Conservation (phyloP, 2,888 invertebrate genomes). For the Tetranychus piercei region DNA sequence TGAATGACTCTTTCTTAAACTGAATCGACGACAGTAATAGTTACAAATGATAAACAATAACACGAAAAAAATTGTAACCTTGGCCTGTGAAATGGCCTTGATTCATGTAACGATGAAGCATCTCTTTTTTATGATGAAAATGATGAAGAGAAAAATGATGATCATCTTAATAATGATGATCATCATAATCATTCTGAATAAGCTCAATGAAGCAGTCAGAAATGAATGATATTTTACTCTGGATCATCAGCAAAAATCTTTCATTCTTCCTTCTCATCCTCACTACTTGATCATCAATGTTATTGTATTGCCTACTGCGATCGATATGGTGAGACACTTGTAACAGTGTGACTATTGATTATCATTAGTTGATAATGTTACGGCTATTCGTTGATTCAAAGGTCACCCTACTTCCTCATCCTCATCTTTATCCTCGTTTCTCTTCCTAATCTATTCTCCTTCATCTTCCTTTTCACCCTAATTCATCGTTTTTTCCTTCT, state of each 20-base stretch:
- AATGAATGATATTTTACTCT: background rate
- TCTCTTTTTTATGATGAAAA: background rate
- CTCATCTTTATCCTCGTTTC: background rate
- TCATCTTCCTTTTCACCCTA: background rate
- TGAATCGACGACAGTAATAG: background rate
- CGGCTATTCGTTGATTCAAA: background rate
- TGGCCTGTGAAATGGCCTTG: background rate
- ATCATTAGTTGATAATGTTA: background rate
- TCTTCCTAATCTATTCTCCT: background rate
- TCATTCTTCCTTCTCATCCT: background rate
- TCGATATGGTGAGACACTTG: constrained; percentile 1
- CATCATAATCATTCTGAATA: background rate
- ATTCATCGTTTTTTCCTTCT: background rate
- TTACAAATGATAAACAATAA: background rate
- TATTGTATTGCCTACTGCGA: background rate
- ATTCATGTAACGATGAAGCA: too few species aligned
- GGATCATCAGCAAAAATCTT: background rate
- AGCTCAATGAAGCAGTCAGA: background rate
- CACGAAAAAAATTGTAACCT: background rate
- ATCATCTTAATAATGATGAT: background rate
- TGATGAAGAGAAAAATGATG: background rate
- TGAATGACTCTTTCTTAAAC: background rate
- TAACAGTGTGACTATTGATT: background rate
- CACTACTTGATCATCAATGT: background rate
- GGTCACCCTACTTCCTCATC: background rate